Evolutionary conservation across 2,113 vertebrate species (phyloP), one percentile per base, ranked within the genome.

Genomic region (Amblyornis subalaris): DNA sequence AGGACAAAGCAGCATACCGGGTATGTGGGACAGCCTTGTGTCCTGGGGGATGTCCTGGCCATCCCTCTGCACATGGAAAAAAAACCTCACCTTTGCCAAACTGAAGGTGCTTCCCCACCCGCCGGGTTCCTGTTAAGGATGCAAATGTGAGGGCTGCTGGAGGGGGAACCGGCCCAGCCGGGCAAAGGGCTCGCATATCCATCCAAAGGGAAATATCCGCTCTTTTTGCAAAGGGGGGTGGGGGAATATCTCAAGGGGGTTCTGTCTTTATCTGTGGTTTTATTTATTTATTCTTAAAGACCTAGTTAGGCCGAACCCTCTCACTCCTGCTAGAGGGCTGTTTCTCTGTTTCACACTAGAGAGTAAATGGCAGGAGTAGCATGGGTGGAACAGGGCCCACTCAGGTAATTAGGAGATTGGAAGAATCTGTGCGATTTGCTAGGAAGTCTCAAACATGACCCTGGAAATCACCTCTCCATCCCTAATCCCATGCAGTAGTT

Each of bases 261-360:
- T 83, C 67, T 55, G 58, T 8, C 72, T 77, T 85, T 86, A 67
- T 75, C 92, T 93, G 38, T 58, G 64, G 67, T 64, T 94, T 90
- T 62, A 94, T 89, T 79, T 93, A 95, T 88, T 93, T 88, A 55
- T 85, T 95, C 93, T 82, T 88, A 61, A 87, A 91, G 62, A 76
- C 31, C 24, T 77, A 42, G 60, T 81, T 90, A 84, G 40, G 48
- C 40, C 40, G 35, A 57, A 75, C 35, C 58, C 50, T 72, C 38
- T 90, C 4, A 1, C 33, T 81, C 9, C 48, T 93, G 77, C 54
- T 57, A 6, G 76, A 89, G 77, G 81, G 33, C 77, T 55, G 21
- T 72, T 88, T 53, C 65, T 87, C 51, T 75, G 50, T 50, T 78
- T 33, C 48, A 44, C 40, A 4, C 19, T 15, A 25, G 48, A 61